Conservation (phyloP, 2,888 invertebrate genomes). For the Chironomus tentans region DNA sequence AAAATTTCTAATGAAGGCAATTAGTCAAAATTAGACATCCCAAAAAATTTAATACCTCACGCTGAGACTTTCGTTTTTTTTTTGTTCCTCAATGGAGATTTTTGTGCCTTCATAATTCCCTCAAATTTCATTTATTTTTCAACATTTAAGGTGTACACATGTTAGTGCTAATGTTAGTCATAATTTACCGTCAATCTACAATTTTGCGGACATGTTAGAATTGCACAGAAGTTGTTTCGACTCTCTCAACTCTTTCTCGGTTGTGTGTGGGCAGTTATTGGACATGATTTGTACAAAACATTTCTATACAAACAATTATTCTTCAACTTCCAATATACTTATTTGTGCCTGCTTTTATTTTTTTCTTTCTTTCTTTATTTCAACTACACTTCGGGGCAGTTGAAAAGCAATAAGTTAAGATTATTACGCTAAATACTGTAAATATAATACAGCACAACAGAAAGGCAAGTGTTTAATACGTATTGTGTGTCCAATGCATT, state of each 20-base stretch:
- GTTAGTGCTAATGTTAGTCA: constrained; percentile 1
- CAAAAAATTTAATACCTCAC: too few relatives aligned
- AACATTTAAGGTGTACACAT: background rate
- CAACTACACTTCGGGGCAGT: background rate
- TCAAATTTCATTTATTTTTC: too few relatives aligned
- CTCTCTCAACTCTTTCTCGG: background rate
- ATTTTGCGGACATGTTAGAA: background rate
- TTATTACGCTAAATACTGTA: background rate
- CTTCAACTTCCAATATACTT: background rate
- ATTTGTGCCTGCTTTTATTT: background rate
- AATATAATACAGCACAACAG: background rate
- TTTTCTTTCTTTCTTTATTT: background rate
- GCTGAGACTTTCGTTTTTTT: background rate
- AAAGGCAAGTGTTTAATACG: background rate
- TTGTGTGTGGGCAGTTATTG: constrained; percentile 17
- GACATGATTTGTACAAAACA: constrained; percentile 21
- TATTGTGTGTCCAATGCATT: background rate
- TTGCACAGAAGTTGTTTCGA: constrained; percentile 9
- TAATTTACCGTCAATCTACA: constrained; percentile 4
- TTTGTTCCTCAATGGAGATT: background rate
- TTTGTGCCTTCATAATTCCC: background rate
- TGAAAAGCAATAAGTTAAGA: constrained; percentile 18
- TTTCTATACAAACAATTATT: constrained; percentile 10
- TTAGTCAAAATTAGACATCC: too few relatives aligned
- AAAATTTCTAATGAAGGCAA: too few relatives aligned